Percentiles rank a stretch among this genome's conserved stretches.
Conservation (phyloP, 1,140 invertebrate genomes). For the Ridgeia piscesae region DNA sequence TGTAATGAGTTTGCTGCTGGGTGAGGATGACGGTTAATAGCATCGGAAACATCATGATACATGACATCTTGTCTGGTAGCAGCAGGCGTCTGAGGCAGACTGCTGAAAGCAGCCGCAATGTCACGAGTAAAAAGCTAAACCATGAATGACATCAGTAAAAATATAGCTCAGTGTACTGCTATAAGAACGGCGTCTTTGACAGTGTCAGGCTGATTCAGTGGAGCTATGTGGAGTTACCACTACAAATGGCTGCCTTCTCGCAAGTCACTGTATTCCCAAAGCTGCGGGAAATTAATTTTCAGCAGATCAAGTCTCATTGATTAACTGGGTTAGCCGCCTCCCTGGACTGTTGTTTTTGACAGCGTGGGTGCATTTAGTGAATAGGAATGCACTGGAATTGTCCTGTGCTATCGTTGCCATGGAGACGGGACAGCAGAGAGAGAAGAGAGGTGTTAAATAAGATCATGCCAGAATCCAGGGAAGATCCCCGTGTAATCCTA, state of each 20-base stretch:
- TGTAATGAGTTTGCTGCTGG: no score
- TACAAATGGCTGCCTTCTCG: not conserved
- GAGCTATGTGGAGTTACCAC: not conserved
- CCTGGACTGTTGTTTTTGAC: not conserved
- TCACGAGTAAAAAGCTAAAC: no score
- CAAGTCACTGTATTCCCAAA: not conserved
- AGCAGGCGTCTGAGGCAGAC: no score
- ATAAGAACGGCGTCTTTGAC: not conserved
- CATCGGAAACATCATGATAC: no score
- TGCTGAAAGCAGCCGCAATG: no score
- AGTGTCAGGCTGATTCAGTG: not conserved
- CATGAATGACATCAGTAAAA: no score
- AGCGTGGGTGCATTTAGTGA: not conserved
- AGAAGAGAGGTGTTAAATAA: not conserved
- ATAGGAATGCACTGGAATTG: not conserved
- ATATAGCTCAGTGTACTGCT: no score
- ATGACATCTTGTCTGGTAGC: no score
- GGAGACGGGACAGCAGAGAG: not conserved
- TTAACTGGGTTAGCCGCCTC: not conserved
- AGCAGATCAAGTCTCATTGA: not conserved
- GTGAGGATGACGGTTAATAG: no score
- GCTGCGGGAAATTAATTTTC: not conserved
- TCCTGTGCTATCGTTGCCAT: not conserved
- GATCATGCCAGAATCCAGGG: no score
- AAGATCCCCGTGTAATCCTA: no score